Base-by-base conservation (phyloP, 2,888 invertebrate species). In the Eremobia ochroleuca region DNA sequence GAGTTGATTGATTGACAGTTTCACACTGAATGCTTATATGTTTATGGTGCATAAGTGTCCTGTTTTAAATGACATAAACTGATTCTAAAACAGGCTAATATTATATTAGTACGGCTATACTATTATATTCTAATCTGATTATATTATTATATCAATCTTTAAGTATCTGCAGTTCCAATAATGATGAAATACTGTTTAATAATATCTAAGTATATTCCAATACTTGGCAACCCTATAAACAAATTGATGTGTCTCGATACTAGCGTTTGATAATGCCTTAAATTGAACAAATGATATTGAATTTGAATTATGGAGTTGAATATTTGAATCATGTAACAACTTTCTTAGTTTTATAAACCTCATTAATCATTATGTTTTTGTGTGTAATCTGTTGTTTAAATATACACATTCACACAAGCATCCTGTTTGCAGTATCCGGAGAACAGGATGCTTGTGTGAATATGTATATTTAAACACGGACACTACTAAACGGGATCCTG, bases 161-260 rank as follows among this genome's bases (percentile, higher is more conserved):
- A 11, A n/a, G 15, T 55, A 52, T 52, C 11, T 52, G 1, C 11
- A 52, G 25, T 43, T 58, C 28, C 0, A 40, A 40, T 40, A 69
- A 15, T n/a, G 2, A 43, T 34, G 11, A 0, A 58, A 46, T 34
- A 43, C 9, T n/a, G 5, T 58, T 37, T 11, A 68, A 18, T 55
- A 21, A 11, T 9, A n/a, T n/a, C n/a, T n/a, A 11, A 18, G 13
- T 37, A 5, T 18, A 28, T 43, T 46, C 4, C 2, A 59, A 31
- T 4, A 15, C 31, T 34, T 34, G 59, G 62, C 52, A 65, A 58
- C 85, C 82, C 85, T 85, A 65, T 31, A 37, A 64, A 79, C 43
- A 75, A 70, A 82, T 82, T 77, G 82, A 82, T 82, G 85, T 82
- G 13, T 79, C 55, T 64, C 43, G 82, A 82, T 85, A 75, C 64